Base-by-base conservation (phyloP, 2,797 vertebrate species). In the Alectoris magna region DNA sequence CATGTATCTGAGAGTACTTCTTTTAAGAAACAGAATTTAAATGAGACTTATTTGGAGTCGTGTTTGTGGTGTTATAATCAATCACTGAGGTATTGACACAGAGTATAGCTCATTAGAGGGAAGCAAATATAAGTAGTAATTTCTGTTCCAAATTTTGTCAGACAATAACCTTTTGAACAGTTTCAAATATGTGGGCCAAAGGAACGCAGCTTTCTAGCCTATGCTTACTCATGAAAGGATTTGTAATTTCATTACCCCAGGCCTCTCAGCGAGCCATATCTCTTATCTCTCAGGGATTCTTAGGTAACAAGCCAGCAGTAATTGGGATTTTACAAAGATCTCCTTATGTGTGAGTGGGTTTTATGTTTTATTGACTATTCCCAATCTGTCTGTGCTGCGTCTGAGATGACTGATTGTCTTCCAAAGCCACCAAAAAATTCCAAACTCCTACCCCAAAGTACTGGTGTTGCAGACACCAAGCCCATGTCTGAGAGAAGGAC, bases 271-370 rank as follows among this genome's bases (percentile, higher is more conserved):
- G 4, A 86, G 87, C 77, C 86, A 4, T 86, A 24, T 88, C 77
- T 84, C 71, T 53, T 91, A 87, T 60, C 87, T 94, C 94, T 90
- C 55, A 90, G 95, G 93, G 94, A 95, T 95, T 96, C 92, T 95
- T 91, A 90, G 82, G 94, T 90, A 93, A 93, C 84, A 87, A 53
- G 36, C 68, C 62, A 87, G 84, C 74, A 81, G 62, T 84, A 93
- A 93, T 74, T 91, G 84, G 84, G 88, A 67, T 92, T 91, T 95
- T 91, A 91, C 83, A 91, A 96, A 88, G 76, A 91, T 89, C 64
- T 51, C 74, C 64, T 95, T 76, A 90, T 70, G 49, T 84, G 69
- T 43, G 80, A 71, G 86, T 22, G 69, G 90, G 60, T 71, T 95
- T 96, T 82, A 59, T 68, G 67, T 89, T 91, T 87, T 94, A 82